Base-by-base conservation (phyloP, 2,113 vertebrate species). In the Thryonomys swinderianus region DNA sequence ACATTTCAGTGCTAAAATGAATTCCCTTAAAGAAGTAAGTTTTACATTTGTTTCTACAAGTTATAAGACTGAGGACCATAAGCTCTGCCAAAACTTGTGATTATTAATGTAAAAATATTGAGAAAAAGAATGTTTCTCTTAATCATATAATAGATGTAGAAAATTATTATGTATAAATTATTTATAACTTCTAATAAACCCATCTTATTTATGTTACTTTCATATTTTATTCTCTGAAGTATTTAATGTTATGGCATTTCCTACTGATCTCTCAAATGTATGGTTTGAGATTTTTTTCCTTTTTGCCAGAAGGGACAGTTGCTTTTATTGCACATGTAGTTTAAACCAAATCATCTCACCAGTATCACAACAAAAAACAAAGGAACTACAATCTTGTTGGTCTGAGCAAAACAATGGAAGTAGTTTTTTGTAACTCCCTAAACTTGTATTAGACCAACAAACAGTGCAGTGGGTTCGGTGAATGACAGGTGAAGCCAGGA, bases 1-100 rank as follows among this genome's bases (percentile, higher is more conserved):
- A 37, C 99, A 99, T 96, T 99, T 99, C 97, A 99, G 99, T 94
- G 99, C 99, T 96, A 99, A 99, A 97, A 99, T 99, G 99, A 99
- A 99, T 95, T 99, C 99, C 45, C 99, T 99, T 94, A 99, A 99
- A 99, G 99, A 99, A 98, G 99, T 99, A 98, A 96, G 98, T 95
- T 96, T 80, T 42, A 14, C 6, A 9, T 42, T 61, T 66, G 23
- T 69, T 91, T 73, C 69, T 80, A 37, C 16, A 74, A 94, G 59
- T 79, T 53, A 45, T 51, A 81, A 57, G 30, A 59, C 37, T 79
- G 30, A 45, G 48, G 37, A 27, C 34, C 79, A n/a, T 81, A 51
- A 51, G 7, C 55, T 83, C 21, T 87, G 32, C 45, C 37, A 51
- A 37, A 67, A 80, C 14, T 88, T 85, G 18, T 2, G 32, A 3